phyloP scores from a whole-genome alignment of 1,140 invertebrate genomes.

The Anastrepha obliqua region DNA sequence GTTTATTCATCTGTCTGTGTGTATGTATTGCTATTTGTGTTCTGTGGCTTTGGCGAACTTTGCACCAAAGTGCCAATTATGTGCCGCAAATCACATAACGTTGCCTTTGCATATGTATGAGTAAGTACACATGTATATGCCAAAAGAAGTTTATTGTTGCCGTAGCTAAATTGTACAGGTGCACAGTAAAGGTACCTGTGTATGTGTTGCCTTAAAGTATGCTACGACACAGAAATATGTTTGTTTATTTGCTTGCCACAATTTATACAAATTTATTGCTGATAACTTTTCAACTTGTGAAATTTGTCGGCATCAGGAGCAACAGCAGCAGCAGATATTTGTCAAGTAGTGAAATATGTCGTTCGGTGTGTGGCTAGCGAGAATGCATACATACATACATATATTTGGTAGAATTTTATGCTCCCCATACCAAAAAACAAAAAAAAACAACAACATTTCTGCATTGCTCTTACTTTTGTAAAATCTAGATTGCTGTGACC shows the following conservation, averaged over 20 bases:
- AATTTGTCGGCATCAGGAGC: neutral
- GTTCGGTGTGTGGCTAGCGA: neutral
- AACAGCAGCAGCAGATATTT: conserved; percentile 18
- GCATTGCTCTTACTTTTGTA: neutral
- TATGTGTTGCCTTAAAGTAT: conserved; percentile 12
- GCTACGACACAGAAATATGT: neutral
- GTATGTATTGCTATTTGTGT: neutral
- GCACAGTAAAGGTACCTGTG: neutral
- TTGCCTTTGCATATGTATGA: neutral
- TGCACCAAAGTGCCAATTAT: conserved; percentile 6
- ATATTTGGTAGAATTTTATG: too few species aligned
- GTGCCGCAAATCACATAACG: neutral
- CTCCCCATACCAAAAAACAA: too few species aligned
- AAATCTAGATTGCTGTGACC: conserved; percentile 9
- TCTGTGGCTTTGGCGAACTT: neutral
- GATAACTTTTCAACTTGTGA: conserved; percentile 46
- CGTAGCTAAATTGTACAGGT: neutral
- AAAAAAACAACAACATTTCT: too few species aligned
- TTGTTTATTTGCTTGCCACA: neutral
- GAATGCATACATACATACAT: too few species aligned
- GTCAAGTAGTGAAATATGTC: conserved; percentile 5
- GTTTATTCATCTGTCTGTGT: neutral
- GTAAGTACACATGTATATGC: neutral
- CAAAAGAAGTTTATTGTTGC: neutral
- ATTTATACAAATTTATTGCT: conserved; percentile 43